These are phyloP conservation scores for Brachionichthys hirsutus DNA, from an alignment of 2,113 vertebrate species.

Conservation along the genomic window DNA sequence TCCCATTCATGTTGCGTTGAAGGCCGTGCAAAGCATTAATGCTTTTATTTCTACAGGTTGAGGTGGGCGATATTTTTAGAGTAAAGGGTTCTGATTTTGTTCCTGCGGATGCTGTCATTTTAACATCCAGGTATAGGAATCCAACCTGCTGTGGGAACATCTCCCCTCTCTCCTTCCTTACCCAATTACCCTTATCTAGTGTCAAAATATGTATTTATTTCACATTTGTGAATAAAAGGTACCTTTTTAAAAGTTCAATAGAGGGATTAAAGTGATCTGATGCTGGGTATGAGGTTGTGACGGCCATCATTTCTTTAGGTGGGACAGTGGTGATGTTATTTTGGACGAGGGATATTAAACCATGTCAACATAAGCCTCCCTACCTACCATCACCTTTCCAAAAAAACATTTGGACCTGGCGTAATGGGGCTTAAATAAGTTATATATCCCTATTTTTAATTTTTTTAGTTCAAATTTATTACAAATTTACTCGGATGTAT, in stretches of 20 bases:
- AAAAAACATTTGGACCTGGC: slow-evolving; percentile 53
- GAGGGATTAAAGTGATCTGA: neutral
- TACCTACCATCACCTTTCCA: slow-evolving; percentile 63
- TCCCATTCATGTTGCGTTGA: slow-evolving; percentile 17
- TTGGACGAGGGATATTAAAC: slow-evolving; percentile 40
- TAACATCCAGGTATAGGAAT: slow-evolving; percentile 95
- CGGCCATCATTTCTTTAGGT: slow-evolving; percentile 65
- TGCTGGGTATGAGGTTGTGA: slow-evolving; percentile 1
- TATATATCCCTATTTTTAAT: neutral
- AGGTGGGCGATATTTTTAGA: slow-evolving; percentile 98
- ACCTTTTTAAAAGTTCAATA: neutral
- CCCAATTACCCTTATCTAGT: neutral
- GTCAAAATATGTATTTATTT: too few species aligned
- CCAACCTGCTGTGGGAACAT: slow-evolving; percentile 65
- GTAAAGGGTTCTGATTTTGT: slow-evolving; percentile 96
- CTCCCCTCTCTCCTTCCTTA: slow-evolving; percentile 25
- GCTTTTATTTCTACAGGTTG: slow-evolving; percentile 93
- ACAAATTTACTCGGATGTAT: neutral
- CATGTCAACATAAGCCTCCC: slow-evolving; percentile 42
- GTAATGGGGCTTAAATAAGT: neutral
- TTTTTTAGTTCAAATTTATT: neutral
- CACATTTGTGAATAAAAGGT: neutral
- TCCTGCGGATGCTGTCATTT: slow-evolving; percentile 95
- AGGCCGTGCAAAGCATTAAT: slow-evolving; percentile 78
- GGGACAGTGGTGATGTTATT: slow-evolving; percentile 28